phyloP scores from a whole-genome alignment of 2,797 vertebrate genomes.

The Nyctibius grandis region DNA sequence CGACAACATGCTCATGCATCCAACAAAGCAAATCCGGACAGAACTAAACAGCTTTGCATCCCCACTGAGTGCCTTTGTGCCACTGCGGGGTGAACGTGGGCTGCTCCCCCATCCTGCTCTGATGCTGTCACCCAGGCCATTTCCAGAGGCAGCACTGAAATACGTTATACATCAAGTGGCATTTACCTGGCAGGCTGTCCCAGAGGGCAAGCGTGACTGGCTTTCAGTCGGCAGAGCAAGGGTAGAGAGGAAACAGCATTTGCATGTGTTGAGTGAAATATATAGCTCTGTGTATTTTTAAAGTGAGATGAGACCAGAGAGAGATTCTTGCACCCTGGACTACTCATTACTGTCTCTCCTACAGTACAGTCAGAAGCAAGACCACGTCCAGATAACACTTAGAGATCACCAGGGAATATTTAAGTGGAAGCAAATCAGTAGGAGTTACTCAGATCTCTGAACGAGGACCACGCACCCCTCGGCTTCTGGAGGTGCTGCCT shows the following conservation, averaged over 20 bases:
- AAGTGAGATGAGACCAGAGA: background rate
- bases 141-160: background rate
- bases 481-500: background rate
- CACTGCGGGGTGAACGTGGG: accelerated
- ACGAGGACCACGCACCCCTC: background rate
- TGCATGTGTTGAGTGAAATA: background rate
- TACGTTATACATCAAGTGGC: background rate
- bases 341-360: background rate
- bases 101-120: background rate
- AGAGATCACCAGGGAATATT: background rate
- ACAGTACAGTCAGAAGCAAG: background rate
- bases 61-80: background rate
- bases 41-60: background rate
- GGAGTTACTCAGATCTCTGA: background rate
- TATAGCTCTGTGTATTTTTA: background rate
- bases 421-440: background rate
- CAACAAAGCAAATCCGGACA: background rate
- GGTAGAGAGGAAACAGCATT: background rate
- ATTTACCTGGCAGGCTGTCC: background rate
- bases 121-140: accelerated
- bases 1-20: background rate
- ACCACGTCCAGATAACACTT: background rate
- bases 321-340: background rate
- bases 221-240: background rate
- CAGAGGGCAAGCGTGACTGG: background rate